Conservation (phyloP, 2,113 vertebrate species). For the Heloderma charlesbogerti region DNA sequence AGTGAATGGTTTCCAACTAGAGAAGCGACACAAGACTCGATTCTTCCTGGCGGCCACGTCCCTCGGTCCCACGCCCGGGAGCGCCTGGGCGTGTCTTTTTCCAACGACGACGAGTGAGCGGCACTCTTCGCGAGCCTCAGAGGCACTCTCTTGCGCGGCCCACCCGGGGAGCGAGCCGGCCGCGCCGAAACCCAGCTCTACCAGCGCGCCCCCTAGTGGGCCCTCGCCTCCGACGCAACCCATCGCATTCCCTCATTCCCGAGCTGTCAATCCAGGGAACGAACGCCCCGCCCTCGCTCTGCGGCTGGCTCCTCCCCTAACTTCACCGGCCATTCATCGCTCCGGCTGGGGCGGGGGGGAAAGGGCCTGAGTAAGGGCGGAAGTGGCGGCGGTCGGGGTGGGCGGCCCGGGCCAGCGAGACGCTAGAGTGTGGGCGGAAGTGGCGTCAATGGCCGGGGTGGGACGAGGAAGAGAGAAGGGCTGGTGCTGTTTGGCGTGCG, state of each 20-base stretch:
- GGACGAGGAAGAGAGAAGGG: slow-evolving; percentile 13
- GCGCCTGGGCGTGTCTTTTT: background rate
- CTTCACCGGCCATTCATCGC: background rate
- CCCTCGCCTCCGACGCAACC: background rate
- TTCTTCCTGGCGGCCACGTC: background rate
- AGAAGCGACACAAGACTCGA: background rate
- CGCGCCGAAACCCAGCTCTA: background rate
- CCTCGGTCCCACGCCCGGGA: background rate
- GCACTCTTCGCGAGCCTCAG: background rate
- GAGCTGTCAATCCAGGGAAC: background rate
- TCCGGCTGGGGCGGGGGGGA: too few species aligned
- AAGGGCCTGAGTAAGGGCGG: slow-evolving; percentile 17
- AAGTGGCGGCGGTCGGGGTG: slow-evolving; percentile 34
- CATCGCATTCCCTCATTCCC: too few species aligned
- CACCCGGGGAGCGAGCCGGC: too few species aligned
- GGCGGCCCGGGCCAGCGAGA: background rate
- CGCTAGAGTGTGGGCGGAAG: slow-evolving; percentile 48
- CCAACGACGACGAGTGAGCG: background rate
- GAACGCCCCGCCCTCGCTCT: background rate
- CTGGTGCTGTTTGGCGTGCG: slow-evolving; percentile 16
- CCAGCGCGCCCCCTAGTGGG: background rate
- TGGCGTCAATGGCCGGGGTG: slow-evolving; percentile 42
- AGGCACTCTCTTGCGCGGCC: background rate
- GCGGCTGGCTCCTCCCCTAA: background rate
- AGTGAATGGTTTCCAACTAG: background rate